These are phyloP conservation scores for Drosophila barbarae DNA, from an alignment of 2,888 invertebrate species.

Conservation along the genomic window DNA sequence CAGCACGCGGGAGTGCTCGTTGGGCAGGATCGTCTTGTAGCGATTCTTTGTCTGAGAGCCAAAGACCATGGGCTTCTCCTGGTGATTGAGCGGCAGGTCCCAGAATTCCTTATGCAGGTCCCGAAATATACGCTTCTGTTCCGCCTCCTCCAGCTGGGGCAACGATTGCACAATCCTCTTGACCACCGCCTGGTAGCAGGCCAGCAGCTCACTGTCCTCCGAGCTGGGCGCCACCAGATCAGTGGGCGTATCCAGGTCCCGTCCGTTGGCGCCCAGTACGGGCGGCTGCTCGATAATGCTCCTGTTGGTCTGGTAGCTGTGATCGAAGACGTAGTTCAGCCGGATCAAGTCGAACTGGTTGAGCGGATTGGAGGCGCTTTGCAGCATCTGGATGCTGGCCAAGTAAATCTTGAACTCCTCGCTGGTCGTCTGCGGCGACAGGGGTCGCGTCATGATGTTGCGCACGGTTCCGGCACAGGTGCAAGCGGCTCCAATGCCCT, in stretches of 20 bases:
- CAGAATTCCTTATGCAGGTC: slow-evolving; percentile 93
- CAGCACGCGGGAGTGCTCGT: slow-evolving; percentile 91
- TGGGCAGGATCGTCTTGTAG: slow-evolving; percentile 93
- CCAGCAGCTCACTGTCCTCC: slow-evolving; percentile 72
- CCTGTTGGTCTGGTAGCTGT: slow-evolving; percentile 71
- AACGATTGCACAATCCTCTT: slow-evolving; percentile 51
- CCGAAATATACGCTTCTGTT: slow-evolving; percentile 83
- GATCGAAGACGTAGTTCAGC: slow-evolving; percentile 82
- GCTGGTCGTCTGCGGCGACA: slow-evolving; percentile 84
- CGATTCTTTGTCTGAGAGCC: slow-evolving; percentile 94
- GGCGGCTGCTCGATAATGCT: slow-evolving; percentile 56
- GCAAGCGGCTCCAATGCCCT: slow-evolving; percentile 77
- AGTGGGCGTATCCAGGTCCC: slow-evolving; percentile 67
- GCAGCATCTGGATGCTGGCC: slow-evolving; percentile 86
- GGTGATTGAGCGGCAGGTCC: slow-evolving; percentile 95
- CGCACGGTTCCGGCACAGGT: slow-evolving; percentile 69
- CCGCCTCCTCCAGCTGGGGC: slow-evolving; percentile 81
- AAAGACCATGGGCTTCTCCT: slow-evolving; percentile 92
- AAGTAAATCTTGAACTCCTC: slow-evolving; percentile 87
- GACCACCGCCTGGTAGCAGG: slow-evolving; percentile 66
- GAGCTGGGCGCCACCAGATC: slow-evolving; percentile 66
- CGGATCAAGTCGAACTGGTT: slow-evolving; percentile 83
- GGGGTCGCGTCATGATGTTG: slow-evolving; percentile 83
- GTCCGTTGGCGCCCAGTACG: slow-evolving; percentile 42
- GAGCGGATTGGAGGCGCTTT: slow-evolving; percentile 85